Conservation (phyloP, 35 echinoderm and acorn worm species). For the Apostichopus californicus region DNA sequence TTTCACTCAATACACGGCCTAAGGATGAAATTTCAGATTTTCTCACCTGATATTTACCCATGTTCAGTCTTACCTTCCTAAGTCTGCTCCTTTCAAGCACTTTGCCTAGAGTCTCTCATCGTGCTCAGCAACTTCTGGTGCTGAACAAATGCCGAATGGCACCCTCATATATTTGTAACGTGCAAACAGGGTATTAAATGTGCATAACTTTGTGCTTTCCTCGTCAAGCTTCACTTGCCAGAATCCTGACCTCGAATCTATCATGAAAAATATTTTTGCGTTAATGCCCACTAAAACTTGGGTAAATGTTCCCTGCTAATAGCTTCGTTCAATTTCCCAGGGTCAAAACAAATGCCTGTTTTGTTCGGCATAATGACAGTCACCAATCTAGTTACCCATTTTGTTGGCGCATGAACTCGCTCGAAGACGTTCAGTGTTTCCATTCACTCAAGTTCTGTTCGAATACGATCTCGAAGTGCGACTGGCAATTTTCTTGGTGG, state of each 20-base stretch:
- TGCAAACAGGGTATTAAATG: constrained; percentile 57
- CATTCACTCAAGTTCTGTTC: background rate
- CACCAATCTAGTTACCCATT: constrained; percentile 42
- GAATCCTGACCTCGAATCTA: too few species aligned
- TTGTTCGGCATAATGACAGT: constrained; percentile 28
- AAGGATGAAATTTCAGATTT: background rate
- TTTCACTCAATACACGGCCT: background rate
- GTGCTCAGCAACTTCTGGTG: constrained; percentile 52
- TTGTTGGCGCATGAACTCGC: constrained; percentile 14
- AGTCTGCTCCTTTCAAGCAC: background rate
- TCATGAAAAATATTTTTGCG: constrained; percentile 25
- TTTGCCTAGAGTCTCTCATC: constrained; percentile 5
- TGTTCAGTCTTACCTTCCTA: constrained; percentile 1
- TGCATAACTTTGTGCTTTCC: background rate
- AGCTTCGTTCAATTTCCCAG: constrained; percentile 19
- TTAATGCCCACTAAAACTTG: constrained; percentile 45
- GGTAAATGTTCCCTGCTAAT: constrained; percentile 16
- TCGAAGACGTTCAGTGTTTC: background rate
- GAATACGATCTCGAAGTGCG: background rate
- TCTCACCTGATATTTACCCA: background rate
- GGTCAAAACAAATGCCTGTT: constrained; percentile 15
- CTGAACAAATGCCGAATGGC: constrained; percentile 12
- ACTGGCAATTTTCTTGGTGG: background rate
- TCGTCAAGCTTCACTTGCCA: constrained; percentile 44
- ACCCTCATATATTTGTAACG: background rate